These are phyloP conservation scores for Doryteuthis pealeii DNA, from an alignment of 1,140 invertebrate species.

Conservation along the genomic window DNA sequence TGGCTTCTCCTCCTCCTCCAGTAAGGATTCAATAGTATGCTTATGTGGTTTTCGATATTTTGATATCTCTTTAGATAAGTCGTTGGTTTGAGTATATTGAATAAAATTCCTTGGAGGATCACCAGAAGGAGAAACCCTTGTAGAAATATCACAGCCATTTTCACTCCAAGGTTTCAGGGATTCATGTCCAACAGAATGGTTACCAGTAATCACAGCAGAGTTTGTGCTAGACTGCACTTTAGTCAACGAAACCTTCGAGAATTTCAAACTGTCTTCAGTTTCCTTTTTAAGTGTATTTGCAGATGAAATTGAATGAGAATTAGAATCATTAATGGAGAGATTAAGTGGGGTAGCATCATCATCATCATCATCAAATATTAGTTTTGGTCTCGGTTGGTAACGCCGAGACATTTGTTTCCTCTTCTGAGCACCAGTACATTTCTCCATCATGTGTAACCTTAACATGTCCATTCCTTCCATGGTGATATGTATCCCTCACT, in stretches of 20 bases:
- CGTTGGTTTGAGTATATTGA: neutral
- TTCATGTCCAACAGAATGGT: neutral
- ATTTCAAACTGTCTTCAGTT: neutral
- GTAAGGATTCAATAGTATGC: conserved; percentile 3
- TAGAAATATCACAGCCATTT: conserved; percentile 11
- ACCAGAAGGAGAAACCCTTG: neutral
- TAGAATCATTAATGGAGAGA: neutral
- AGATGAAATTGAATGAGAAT: conserved; percentile 1
- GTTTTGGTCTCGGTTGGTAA: conserved; percentile 6
- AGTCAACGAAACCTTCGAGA: neutral
- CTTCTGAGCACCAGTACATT: conserved; percentile 12
- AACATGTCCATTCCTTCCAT: conserved; percentile 7
- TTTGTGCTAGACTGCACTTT: neutral
- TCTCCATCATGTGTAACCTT: conserved; percentile 4
- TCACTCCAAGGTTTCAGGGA: conserved; percentile 1
- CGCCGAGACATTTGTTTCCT: conserved; percentile 10
- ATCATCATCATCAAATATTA: conserved; percentile 3
- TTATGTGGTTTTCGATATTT: conserved; percentile 10
- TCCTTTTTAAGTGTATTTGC: neutral
- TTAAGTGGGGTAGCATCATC: conserved; percentile 3
- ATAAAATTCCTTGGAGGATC: neutral
- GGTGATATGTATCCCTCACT: neutral
- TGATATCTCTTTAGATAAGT: neutral
- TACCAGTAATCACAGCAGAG: neutral
- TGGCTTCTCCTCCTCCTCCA: neutral